Percentiles rank a stretch among this genome's conserved stretches.
phyloP scores from a whole-genome alignment of 2,113 vertebrate species.

The Cervus canadensis region DNA sequence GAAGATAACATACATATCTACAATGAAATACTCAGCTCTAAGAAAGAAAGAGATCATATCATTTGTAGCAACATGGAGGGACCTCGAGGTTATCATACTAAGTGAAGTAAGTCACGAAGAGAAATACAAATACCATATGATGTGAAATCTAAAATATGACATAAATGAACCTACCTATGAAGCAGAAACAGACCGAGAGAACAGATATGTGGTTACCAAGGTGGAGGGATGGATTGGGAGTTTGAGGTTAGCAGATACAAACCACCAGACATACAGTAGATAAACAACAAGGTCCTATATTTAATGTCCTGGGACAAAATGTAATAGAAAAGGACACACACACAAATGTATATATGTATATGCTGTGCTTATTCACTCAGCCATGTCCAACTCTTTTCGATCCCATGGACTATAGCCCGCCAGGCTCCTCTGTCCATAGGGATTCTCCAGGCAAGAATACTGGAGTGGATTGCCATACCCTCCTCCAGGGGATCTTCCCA shows the following conservation, averaged over 20 bases:
- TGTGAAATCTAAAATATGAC: neutral
- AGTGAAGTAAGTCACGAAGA: neutral
- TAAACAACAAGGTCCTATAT: neutral
- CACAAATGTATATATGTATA: neutral
- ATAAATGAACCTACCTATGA: neutral
- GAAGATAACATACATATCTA: neutral
- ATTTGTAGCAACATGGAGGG: neutral
- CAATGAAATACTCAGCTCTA: neutral
- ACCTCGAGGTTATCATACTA: neutral
- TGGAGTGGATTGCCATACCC: neutral
- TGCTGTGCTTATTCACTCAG: neutral
- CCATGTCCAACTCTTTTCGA: neutral
- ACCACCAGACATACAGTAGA: neutral
- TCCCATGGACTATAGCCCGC: neutral
- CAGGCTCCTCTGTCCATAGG: neutral
- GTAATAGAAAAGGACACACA: neutral
- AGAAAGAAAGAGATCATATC: neutral
- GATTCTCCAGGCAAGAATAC: neutral
- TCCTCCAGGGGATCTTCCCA: neutral
- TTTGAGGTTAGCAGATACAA: neutral
- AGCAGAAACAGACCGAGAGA: neutral
- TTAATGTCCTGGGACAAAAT: neutral
- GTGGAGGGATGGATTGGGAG: neutral
- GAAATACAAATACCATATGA: neutral
- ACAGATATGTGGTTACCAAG: neutral